phyloP scores from a whole-genome alignment of 2,113 vertebrate species.

The Pachyramphus minor region DNA sequence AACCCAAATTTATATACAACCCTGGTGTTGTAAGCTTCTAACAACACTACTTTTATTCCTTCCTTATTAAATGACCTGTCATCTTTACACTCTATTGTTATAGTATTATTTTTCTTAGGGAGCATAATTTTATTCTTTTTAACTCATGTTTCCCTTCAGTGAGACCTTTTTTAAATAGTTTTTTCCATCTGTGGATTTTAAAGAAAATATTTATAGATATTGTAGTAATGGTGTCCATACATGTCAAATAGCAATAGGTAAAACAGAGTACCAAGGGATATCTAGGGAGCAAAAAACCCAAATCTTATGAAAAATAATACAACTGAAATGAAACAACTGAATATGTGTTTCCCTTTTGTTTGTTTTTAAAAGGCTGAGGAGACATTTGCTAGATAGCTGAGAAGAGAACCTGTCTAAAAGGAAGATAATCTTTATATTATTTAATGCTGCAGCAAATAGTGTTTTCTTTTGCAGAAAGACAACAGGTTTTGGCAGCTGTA shows the following conservation, averaged over 20 bases:
- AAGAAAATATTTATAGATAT: not conserved
- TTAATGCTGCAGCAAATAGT: not conserved
- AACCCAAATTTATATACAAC: not conserved
- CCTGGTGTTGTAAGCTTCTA: not conserved
- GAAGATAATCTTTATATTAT: not conserved
- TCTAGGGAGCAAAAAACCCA: not conserved
- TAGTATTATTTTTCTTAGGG: not conserved
- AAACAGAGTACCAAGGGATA: not conserved
- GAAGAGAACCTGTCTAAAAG: not conserved
- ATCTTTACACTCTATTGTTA: not conserved
- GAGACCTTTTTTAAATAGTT: not conserved
- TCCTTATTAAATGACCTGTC: not conserved
- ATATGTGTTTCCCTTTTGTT: not conserved
- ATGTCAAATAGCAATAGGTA: not conserved
- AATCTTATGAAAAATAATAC: not conserved
- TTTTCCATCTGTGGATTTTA: not conserved
- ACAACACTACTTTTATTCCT: not conserved
- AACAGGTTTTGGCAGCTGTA: not conserved
- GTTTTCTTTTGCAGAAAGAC: not conserved
- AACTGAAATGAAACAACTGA: not conserved
- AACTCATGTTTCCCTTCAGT: not conserved
- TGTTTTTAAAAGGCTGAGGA: not conserved
- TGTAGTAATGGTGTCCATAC: rapidly evolving
- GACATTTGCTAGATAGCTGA: not conserved
- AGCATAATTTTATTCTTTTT: not conserved